Percentiles rank a stretch among this genome's conserved stretches.
phyloP scores from a whole-genome alignment of 2,113 vertebrate genomes.

The Pterophyllum scalare region DNA sequence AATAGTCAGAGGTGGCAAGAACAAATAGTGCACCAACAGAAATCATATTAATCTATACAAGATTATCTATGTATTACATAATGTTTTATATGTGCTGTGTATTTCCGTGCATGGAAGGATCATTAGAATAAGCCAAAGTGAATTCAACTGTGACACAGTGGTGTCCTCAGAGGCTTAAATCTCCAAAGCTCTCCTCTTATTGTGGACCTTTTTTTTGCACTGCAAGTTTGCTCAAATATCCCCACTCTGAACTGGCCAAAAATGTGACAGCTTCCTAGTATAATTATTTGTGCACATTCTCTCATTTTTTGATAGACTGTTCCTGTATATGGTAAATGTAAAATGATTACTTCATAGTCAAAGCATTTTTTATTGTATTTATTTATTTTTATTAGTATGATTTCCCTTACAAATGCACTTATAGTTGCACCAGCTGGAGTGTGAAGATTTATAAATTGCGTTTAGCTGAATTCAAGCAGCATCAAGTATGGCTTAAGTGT shows the following conservation, averaged over 20 bases:
- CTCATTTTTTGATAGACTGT: neutral
- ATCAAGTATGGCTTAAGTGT: conserved; percentile 2
- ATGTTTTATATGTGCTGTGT: neutral
- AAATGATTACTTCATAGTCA: neutral
- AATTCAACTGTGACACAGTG: neutral
- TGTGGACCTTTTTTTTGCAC: neutral
- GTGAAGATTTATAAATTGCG: neutral
- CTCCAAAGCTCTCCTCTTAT: neutral
- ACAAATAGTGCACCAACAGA: neutral
- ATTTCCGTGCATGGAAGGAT: neutral
- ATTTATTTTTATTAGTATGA: neutral
- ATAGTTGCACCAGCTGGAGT: neutral
- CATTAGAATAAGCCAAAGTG: neutral
- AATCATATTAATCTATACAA: neutral
- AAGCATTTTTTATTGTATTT: neutral
- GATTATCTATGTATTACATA: neutral
- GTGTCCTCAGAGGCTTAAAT: conserved; percentile 14
- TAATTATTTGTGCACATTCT: neutral
- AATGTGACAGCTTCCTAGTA: neutral
- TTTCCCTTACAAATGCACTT: neutral
- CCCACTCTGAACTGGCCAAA: neutral
- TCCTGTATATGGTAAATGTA: neutral
- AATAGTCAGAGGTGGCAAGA: neutral
- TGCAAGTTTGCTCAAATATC: neutral
- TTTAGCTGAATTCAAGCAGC: neutral